Base-by-base conservation (phyloP, 2,888 invertebrate species). In the Drosophila mimetica region DNA sequence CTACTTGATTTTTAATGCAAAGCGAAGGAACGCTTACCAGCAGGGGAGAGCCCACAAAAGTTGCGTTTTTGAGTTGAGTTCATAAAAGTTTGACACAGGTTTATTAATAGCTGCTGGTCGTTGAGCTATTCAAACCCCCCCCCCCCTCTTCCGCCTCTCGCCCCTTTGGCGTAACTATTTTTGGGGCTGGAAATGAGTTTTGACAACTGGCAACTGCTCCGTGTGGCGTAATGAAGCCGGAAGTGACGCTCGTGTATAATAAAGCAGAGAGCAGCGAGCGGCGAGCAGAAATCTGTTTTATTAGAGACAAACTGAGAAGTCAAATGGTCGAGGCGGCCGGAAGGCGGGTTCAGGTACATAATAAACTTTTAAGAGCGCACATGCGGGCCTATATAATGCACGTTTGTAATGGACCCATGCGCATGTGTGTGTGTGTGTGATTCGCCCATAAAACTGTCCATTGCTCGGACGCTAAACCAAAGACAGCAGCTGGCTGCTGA, bases 51-150 rank as follows among this genome's bases (percentile, higher is more conserved):
- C 41, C 72, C 72, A 60, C 72, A 53, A 72, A 70, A 70, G 61
- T 71, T 60, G 50, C 47, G 42, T 71, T 71, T 71, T 80, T 63
- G 67, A 52, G 71, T 59, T 71, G 70, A 74, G 66, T 81, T 81
- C 66, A 50, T 73, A 58, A 69, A 85, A 85, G 73, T 81, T 87
- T 81, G 82, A 81, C 81, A 85, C 75, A 73, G 79, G 78, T 75
- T 87, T 87, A 87, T 81, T 81, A 81, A 81, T 87, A 84, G 81
- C 81, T 65, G 64, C 69, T 77, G 63, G 60, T 64, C 76, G 42
- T 61, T 63, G 71, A 82, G 79, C 79, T 67, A 67, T 71, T 46
- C 60, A 32, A 14, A 16, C 11, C 5, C 6, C 28, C 28, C 25
- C 14, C 9, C 28, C 8, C 20, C 14, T 11, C 14, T 30, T 9